Percentiles rank a stretch among this genome's conserved stretches.
Conservation (phyloP, 2,113 vertebrate species). For the Telmatochromis sp. region DNA sequence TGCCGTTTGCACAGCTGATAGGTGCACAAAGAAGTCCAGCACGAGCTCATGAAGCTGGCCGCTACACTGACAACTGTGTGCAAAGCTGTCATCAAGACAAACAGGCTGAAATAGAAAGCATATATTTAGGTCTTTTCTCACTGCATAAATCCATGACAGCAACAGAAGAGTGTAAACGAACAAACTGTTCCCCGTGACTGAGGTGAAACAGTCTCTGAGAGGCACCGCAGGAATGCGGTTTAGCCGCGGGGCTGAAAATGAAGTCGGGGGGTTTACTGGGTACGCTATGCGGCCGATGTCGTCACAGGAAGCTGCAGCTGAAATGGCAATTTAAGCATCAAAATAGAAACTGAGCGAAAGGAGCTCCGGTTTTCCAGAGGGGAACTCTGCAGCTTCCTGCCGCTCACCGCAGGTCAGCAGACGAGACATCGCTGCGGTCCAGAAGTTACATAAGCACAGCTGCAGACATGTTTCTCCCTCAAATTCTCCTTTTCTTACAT, state of each 20-base stretch:
- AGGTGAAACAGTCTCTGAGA: not conserved
- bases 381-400: conserved; percentile 10
- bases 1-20: not conserved
- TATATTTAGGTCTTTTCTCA: not conserved
- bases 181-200: not conserved
- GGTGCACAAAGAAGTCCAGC: not conserved
- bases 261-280: not conserved
- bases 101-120: not conserved
- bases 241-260: not conserved
- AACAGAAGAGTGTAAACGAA: not conserved
- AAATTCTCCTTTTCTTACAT: not conserved
- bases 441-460: not conserved
- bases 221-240: conserved; percentile 15
- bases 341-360: not conserved
- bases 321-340: not conserved
- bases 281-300: not conserved
- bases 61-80: not conserved
- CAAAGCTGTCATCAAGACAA: not conserved
- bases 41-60: not conserved
- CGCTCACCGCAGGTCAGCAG: not conserved
- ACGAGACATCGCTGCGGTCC: not conserved
- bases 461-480: not conserved
- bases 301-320: not conserved
- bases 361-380: not conserved
- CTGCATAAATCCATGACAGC: not conserved